Evolutionary conservation across 2,797 vertebrate genomes (phyloP), one percentile per base, ranked within the genome.

Genomic region (Esox lucius): DNA sequence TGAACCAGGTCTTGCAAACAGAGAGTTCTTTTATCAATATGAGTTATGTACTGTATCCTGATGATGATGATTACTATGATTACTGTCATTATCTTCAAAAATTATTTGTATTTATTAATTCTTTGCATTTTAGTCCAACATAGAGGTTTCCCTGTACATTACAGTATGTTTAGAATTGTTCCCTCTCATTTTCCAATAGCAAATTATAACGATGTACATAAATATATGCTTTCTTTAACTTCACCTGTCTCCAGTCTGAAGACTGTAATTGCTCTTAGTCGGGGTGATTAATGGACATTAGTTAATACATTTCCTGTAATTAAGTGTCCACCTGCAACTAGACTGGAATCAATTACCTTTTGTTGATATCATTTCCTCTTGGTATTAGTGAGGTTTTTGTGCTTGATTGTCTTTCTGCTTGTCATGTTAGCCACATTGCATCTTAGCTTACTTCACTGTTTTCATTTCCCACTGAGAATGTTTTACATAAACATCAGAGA

Each of bases 291-390:
- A 97, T 97, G 94, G 93, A 93, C 91, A 90, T 94, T 95, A 95
- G 94, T 96, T 96, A 95, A 96, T 96, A 96, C 93, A 93, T 95
- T 95, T 96, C 96, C 95, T 96, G 94, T 95, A 96, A 95, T 95
- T 95, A 94, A 93, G 91, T 95, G 93, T 96, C 95, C 95, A 97
- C 96, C 96, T 97, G 95, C 95, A 96, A 94, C 93, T 88, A 84
- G 94, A 94, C 95, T 97, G 96, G 95, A 96, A 96, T 97, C 96
- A 96, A 97, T 97, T 97, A 96, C 93, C 91, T 95, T 94, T 93
- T 94, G 94, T 95, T 95, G 96, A 95, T 95, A 85, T 95, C 92
- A 96, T 97, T 96, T 96, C 95, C 94, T 91, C 59, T 66, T 88
- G 87, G 85, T 91, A 89, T 90, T 90, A 88, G 46, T 64, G 61